Base-by-base conservation (phyloP, 2,888 invertebrate genomes). In the Vannuccia rotundouncinata region DNA sequence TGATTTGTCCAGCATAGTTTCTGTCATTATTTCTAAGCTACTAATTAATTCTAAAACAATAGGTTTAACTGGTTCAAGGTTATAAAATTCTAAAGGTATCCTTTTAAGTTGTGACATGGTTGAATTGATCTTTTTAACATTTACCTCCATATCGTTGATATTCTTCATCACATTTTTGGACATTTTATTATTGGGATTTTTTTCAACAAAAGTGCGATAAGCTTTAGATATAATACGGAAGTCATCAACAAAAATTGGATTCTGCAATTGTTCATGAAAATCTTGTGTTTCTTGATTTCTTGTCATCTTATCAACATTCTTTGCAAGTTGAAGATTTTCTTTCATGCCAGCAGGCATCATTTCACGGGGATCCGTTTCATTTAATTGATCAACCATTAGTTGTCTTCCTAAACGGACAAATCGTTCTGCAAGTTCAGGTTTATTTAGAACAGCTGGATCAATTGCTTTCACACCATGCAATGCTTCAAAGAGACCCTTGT, bases 331-430 rank as follows among this genome's bases (percentile, higher is more conserved):
- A 22, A 77, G 45, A 17, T 30, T 25, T 17, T 77, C 31, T 77
- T 29, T 45, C 78, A 78, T 78, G 10, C 59, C 66, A 1, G 78
- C 59, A 5, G 60, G 78, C 1, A 78, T 17, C 78, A 78, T 66
- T 5, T 78, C 59, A 2, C 59, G 17, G 28, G 78, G 78, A 29
- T 78, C 66, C 1, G 78, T 78, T 66, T 59, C 66, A 29, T 66
- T 78, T 10, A 78, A 29, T 29, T 59, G 31, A 28, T 78, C 78
- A 66, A 66, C 27, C n/a, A 78, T 25, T n/a, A 78, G 59, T 29
- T 28, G 13, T 66, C 78, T 1, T 59, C 78, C 78, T 27, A 78
- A 5, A 29, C 73, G 25, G 17, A 78, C 22, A 29, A 78, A 78
- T 28, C 59, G 45, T 2, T 22, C 29, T 1, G 78, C 29, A 1